Base-by-base conservation (phyloP, 2,113 vertebrate species). In the Podocnemis expansa region DNA sequence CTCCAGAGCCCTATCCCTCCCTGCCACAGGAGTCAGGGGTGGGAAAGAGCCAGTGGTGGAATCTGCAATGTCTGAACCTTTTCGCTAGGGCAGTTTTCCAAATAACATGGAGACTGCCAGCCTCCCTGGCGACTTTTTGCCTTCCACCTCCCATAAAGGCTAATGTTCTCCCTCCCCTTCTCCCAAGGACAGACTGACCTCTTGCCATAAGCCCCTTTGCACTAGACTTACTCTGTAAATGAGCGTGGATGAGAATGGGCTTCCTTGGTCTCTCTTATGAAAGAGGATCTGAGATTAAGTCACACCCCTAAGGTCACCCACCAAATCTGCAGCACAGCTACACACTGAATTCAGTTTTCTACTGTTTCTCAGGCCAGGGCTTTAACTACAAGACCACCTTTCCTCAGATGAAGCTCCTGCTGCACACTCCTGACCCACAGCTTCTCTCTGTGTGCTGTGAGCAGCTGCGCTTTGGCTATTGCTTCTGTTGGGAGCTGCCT, bases 401-500 rank as follows among this genome's bases (percentile, higher is more conserved):
- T 58, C 27, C 5, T 4, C 58, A 84, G 38, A 6, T 29, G 80
- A 47, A 63, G 45, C 19, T 8, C 51, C 56, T 51, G 41, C 54
- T 78, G 43, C 78, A 47, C 24, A 8, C 7, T 56, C 14, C n/a
- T 47, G 29, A 38, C 86, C 45, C 0, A 1, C 34, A 6, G 9
- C 85, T 49, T 91, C 34, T 29, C 49, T 17, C 47, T 0, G 0
- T 6, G 31, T 47, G 45, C 2, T 0, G 41, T 55, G 58, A 70
- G 56, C 29, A 51, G 38, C 52, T 87, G 60, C 85, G 56, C 78
- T 41, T n/a, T 14, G 84, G 17, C 27, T 0, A 25, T 10, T 38
- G 1, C 29, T 16, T 21, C 13, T 27, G n/a, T 52, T 41, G 67
- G 0, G 1, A 84, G 56, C 80, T 31, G 56, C 51, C 82, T 1